Percentiles rank a stretch among this genome's conserved stretches.
Conservation (phyloP, 2,113 vertebrate genomes). For the Sebastes schlegelii region DNA sequence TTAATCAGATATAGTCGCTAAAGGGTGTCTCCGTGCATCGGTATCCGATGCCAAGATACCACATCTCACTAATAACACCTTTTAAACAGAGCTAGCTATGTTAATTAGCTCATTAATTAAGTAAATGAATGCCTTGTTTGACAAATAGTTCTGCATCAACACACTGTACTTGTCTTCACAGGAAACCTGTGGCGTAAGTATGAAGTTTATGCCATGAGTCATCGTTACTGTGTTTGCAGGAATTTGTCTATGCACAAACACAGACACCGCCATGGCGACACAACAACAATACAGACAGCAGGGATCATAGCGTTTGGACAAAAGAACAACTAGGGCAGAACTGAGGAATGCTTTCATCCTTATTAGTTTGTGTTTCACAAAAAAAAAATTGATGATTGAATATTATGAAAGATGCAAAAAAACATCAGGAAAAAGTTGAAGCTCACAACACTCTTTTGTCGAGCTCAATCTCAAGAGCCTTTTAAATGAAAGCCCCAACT, state of each 20-base stretch:
- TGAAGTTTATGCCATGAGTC: slow-evolving; percentile 42
- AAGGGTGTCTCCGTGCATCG: no score
- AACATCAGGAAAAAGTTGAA: neutral
- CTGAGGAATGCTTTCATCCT: slow-evolving; percentile 21
- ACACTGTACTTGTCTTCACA: slow-evolving; percentile 25
- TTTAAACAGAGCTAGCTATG: neutral
- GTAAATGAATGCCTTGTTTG: neutral
- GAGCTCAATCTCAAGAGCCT: neutral
- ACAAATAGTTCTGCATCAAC: slow-evolving; percentile 17
- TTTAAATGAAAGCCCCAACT: neutral
- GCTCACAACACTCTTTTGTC: neutral
- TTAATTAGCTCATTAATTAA: neutral
- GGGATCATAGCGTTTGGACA: neutral
- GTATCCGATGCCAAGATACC: no score
- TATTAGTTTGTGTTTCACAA: slow-evolving; percentile 4
- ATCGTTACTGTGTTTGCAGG: slow-evolving; percentile 44
- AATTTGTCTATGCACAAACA: slow-evolving; percentile 40
- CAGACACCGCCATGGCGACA: slow-evolving; percentile 60
- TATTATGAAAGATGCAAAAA: neutral
- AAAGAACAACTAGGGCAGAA: slow-evolving; percentile 9
- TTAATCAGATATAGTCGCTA: no score
- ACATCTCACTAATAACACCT: neutral
- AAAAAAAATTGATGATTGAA: neutral
- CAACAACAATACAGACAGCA: slow-evolving; percentile 52
- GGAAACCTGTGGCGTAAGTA: slow-evolving; percentile 32